Evolutionary conservation across 1,140 invertebrate species (phyloP), one percentile per base, ranked within the genome.

Genomic region (Popillia japonica): DNA sequence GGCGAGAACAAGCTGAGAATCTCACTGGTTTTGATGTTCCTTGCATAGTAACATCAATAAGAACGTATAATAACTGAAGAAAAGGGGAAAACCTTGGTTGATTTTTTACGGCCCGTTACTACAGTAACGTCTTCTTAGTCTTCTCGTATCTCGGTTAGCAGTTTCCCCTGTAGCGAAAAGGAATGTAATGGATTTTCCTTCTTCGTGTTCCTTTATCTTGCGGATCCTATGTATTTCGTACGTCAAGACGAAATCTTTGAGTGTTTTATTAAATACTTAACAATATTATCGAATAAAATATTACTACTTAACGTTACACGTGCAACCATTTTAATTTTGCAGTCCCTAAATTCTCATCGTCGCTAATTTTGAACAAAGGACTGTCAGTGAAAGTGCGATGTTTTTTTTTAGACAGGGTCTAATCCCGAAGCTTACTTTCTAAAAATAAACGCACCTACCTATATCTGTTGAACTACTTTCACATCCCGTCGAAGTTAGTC

Each of bases 381-480:
- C 48, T 14, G 48, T 55, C 48, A 55, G 48, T 55, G 48, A 55
- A 55, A 55, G 48, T 55, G 17, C 14, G n/a, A 55, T 55, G 27
- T 34, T 34, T 34, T 34, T n/a, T 55, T 55, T 55, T 55, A 17
- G 14, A 14, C 48, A 55, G 48, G 48, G 48, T 55, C 11, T 55
- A 55, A 55, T 55, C 48, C 48, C 48, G 48, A 55, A 55, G 48
- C 48, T n/a, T 55, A 17, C 14, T 17, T 55, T 17, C 48, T 55
- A 55, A 55, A 55, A 55, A 55, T 55, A 55, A 0, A 55, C 48
- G 44, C n/a, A 55, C 48, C 48, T 14, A 44, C 42, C 9, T 55
- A 55, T 55, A 55, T 55, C 48, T 55, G 48, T 17, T 55, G 48
- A 55, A 55, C 48, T 55, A 55, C 48, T 55, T 55, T 55, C 48